Percentiles rank a stretch among this genome's conserved stretches.
Evolutionary conservation across 2,888 invertebrate species (phyloP).

Genomic region (Poecilobothrus nobilitatus): DNA sequence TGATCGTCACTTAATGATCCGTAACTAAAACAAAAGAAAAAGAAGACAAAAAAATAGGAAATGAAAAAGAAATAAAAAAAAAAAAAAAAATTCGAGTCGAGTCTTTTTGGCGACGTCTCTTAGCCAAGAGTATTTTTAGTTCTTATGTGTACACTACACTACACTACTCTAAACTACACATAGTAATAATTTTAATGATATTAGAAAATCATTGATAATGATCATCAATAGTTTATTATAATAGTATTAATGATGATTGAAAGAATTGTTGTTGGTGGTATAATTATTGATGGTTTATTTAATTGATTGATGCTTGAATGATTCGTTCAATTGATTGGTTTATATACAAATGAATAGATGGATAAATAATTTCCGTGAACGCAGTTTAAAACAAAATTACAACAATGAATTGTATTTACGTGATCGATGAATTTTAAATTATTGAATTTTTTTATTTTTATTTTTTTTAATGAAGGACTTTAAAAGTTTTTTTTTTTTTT

Average conservation of each 20-base stretch:
- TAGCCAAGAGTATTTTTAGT: too few relatives aligned
- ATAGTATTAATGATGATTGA: neutral
- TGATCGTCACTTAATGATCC: too few relatives aligned
- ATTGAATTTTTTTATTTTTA: too few relatives aligned
- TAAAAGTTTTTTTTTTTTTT: neutral
- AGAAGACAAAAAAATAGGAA: too few relatives aligned
- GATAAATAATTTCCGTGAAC: too few relatives aligned
- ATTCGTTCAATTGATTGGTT: neutral
- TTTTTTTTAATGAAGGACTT: neutral
- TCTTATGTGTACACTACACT: too few relatives aligned
- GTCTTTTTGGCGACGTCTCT: neutral
- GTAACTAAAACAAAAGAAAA: too few relatives aligned
- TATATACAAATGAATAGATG: too few relatives aligned
- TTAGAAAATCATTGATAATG: neutral
- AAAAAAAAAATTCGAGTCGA: neutral
- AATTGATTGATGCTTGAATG: neutral
- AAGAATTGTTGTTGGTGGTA: neutral
- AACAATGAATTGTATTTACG: conserved; percentile 3
- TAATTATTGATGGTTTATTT: neutral
- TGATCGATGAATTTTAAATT: conserved; percentile 3
- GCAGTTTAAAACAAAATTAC: neutral
- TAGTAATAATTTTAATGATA: neutral
- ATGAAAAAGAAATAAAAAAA: neutral
- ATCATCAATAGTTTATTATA: neutral
- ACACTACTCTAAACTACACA: neutral